phyloP scores from a whole-genome alignment of 2,888 invertebrate species.

The Alloscopus bannaensis region DNA sequence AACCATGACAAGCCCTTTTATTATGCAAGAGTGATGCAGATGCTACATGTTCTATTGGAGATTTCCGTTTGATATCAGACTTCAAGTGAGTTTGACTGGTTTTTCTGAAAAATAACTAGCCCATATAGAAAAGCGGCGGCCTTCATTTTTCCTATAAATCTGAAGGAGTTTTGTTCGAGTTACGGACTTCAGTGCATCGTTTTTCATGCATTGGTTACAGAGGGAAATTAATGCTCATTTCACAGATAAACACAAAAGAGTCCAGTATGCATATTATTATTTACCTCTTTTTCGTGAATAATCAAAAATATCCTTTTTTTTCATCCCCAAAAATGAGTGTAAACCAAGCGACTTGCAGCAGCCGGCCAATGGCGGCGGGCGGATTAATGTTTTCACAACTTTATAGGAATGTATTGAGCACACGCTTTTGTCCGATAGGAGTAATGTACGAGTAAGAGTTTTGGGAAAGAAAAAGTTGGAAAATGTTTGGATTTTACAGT shows the following conservation, averaged over 20 bases:
- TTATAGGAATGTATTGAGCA: constrained; percentile 19
- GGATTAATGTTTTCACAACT: constrained; percentile 53
- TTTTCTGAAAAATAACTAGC: constrained; percentile 7
- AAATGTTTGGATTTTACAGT: constrained; percentile 18
- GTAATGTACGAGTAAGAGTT: not conserved
- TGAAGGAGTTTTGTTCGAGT: too few species aligned
- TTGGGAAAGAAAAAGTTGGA: constrained; percentile 18
- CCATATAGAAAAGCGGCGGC: too few species aligned
- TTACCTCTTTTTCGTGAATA: constrained; percentile 62
- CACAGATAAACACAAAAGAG: not conserved
- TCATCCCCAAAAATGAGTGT: constrained; percentile 60
- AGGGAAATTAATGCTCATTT: constrained; percentile 28
- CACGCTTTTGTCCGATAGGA: not conserved
- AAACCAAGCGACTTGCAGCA: constrained; percentile 48
- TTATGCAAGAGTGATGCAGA: constrained; percentile 65
- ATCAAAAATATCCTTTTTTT: constrained; percentile 60
- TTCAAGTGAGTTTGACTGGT: constrained; percentile 17
- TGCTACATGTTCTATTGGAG: constrained; percentile 17
- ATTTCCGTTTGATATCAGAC: constrained; percentile 7
- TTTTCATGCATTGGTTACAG: constrained; percentile 38
- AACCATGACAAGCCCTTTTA: constrained; percentile 73
- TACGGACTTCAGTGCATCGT: too few species aligned
- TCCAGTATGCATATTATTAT: constrained; percentile 33
- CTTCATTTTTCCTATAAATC: too few species aligned
- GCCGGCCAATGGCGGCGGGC: constrained; percentile 42